These are phyloP conservation scores for Mobula hypostoma DNA, from an alignment of 2,113 vertebrate species.

Conservation along the genomic window DNA sequence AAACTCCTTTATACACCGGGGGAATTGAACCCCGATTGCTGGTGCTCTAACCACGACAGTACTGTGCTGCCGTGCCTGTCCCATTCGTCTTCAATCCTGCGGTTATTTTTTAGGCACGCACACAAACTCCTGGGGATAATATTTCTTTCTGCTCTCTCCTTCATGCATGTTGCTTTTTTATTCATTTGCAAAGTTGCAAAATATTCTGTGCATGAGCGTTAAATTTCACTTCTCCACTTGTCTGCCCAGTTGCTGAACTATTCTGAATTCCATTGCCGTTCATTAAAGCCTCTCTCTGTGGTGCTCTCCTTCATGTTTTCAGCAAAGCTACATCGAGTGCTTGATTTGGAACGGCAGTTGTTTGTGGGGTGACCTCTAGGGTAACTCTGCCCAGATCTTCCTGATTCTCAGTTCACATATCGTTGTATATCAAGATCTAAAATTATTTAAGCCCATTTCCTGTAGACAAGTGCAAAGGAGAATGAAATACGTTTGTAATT, in stretches of 20 bases:
- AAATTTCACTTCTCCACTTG: neutral
- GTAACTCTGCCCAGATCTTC: neutral
- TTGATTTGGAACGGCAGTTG: neutral
- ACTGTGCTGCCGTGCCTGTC: too few species aligned
- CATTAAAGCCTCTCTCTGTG: neutral
- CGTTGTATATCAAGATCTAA: neutral
- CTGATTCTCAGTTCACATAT: neutral
- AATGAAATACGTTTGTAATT: too few species aligned
- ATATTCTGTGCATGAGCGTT: neutral
- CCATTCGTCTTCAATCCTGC: neutral
- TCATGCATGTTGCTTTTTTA: neutral
- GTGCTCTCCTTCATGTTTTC: neutral
- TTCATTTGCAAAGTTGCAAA: neutral
- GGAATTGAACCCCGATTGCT: too few species aligned
- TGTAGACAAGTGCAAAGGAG: too few species aligned
- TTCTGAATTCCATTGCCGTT: neutral
- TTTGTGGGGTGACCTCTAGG: neutral
- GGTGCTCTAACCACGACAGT: too few species aligned
- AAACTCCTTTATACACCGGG: too few species aligned
- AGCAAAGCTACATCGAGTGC: neutral
- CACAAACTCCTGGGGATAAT: neutral
- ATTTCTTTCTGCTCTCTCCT: neutral
- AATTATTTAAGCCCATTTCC: too few species aligned
- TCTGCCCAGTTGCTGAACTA: neutral
- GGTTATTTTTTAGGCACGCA: neutral